A percentile compares a stretch with the other conserved stretches of the same genome.
Evolutionary conservation across 1,140 invertebrate genomes (phyloP).

Genomic region (Sitobion miscanthi): DNA sequence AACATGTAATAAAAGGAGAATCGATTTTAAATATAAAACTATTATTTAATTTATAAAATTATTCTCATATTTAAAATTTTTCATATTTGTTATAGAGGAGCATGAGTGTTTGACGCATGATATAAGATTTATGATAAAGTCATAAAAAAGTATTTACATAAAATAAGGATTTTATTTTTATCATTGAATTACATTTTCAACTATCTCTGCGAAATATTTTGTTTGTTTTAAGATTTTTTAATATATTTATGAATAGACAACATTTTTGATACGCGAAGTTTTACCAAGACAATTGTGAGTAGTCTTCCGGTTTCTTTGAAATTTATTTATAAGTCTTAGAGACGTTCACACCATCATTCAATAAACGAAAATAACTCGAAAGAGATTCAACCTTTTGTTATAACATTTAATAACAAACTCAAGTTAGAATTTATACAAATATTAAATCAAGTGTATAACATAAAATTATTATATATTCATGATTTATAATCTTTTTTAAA

Average conservation of each 20-base stretch:
- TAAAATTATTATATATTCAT: not conserved
- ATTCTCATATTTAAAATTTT: not conserved
- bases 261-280: not conserved
- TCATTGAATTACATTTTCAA: not conserved
- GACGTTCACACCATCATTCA: not conserved
- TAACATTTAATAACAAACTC: too few species aligned
- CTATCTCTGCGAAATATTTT: not conserved
- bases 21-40: not conserved
- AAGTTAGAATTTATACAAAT: not conserved
- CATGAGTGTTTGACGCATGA: not conserved
- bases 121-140: not conserved
- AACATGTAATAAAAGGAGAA: not conserved
- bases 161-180: conserved; percentile 10
- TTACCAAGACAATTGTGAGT: not conserved
- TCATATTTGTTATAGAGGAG: not conserved
- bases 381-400: too few species aligned
- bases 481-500: not conserved
- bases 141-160: not conserved
- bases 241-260: not conserved
- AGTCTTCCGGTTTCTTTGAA: not conserved
- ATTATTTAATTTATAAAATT: not conserved
- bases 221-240: not conserved
- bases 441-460: not conserved
- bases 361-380: not conserved
- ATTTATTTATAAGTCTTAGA: not conserved